Conservation (phyloP, 2,113 vertebrate species). For the Periophthalmodon schlosseri region DNA sequence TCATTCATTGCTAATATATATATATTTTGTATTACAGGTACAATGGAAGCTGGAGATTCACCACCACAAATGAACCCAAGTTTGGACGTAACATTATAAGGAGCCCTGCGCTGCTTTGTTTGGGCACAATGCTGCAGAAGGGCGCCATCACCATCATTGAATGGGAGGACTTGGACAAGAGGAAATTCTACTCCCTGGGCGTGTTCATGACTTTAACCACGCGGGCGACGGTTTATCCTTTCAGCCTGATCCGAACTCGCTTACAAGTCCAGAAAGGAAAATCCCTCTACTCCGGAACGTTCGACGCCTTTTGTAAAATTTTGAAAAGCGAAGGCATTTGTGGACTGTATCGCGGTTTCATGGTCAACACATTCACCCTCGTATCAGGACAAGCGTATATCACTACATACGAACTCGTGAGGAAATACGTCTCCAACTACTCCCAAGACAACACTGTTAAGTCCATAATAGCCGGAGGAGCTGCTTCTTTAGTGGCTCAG, state of each 20-base stretch:
- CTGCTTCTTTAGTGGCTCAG: slow-evolving; percentile 92
- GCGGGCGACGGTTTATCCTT: slow-evolving; percentile 90
- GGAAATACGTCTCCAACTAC: slow-evolving; percentile 86
- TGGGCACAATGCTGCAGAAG: slow-evolving; percentile 75
- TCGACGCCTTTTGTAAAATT: slow-evolving; percentile 93
- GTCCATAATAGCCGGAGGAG: slow-evolving; percentile 90
- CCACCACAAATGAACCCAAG: neutral
- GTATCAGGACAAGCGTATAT: slow-evolving; percentile 94
- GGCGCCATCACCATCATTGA: slow-evolving; percentile 95
- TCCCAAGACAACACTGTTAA: slow-evolving; percentile 89
- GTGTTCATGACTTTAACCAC: slow-evolving; percentile 96
- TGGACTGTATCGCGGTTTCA: slow-evolving; percentile 91
- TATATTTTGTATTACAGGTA: slow-evolving; percentile 22
- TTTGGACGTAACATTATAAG: slow-evolving; percentile 40
- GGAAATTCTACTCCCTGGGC: slow-evolving; percentile 93
- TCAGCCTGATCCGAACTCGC: slow-evolving; percentile 91
- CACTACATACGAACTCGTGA: slow-evolving; percentile 93
- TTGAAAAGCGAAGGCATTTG: slow-evolving; percentile 81
- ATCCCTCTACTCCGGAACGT: slow-evolving; percentile 89
- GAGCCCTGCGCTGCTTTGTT: slow-evolving; percentile 15
- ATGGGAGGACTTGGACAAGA: slow-evolving; percentile 98
- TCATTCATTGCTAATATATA: too few relatives aligned
- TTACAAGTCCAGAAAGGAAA: slow-evolving; percentile 95
- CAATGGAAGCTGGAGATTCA: slow-evolving; percentile 21
- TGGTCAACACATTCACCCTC: slow-evolving; percentile 94